Conservation (phyloP, 2,888 invertebrate genomes). For the Andrena camellia region DNA sequence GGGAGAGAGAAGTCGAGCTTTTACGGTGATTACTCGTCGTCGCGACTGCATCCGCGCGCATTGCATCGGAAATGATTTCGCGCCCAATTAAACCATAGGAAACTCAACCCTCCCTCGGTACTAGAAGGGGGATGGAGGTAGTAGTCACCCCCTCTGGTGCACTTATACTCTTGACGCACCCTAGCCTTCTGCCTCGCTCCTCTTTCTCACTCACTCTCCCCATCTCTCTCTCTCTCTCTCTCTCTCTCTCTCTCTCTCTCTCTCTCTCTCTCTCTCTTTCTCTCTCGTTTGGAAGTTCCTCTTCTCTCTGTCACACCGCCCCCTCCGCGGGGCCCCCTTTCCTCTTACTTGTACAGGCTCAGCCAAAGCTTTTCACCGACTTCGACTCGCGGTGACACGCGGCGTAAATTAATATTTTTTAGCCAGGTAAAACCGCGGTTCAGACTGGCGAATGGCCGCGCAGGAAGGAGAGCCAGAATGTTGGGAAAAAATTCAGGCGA, state of each 20-base stretch:
- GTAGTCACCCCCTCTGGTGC: constrained; percentile 68
- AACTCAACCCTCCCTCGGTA: constrained; percentile 78
- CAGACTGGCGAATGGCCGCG: constrained; percentile 30
- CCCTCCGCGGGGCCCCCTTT: constrained; percentile 18
- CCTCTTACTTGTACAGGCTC: constrained; percentile 56
- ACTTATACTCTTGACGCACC: constrained; percentile 80
- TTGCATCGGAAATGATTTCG: constrained; percentile 85
- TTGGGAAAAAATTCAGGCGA: constrained; percentile 15
- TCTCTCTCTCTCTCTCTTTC: constrained; percentile 27
- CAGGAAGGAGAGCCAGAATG: background rate
- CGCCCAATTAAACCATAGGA: constrained; percentile 85
- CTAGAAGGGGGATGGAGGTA: constrained; percentile 58
- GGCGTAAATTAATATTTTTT: constrained; percentile 61
- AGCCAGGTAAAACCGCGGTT: constrained; percentile 34
- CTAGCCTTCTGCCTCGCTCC: constrained; percentile 63
- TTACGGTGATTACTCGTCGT: constrained; percentile 83
- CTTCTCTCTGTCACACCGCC: constrained; percentile 15
- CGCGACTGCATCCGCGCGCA: constrained; percentile 81
- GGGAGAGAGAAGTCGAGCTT: constrained; percentile 78
- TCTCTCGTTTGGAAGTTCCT: constrained; percentile 15
- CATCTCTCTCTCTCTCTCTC: constrained; percentile 22
- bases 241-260: background rate
- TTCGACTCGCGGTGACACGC: constrained; percentile 38
- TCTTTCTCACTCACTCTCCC: constrained; percentile 30
- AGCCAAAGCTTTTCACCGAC: constrained; percentile 72